A percentile compares a stretch with the other conserved stretches of the same genome.
These are phyloP conservation scores for Cephalopachus bancanus DNA, from an alignment of 2,797 vertebrate genomes.

Conservation along the genomic window DNA sequence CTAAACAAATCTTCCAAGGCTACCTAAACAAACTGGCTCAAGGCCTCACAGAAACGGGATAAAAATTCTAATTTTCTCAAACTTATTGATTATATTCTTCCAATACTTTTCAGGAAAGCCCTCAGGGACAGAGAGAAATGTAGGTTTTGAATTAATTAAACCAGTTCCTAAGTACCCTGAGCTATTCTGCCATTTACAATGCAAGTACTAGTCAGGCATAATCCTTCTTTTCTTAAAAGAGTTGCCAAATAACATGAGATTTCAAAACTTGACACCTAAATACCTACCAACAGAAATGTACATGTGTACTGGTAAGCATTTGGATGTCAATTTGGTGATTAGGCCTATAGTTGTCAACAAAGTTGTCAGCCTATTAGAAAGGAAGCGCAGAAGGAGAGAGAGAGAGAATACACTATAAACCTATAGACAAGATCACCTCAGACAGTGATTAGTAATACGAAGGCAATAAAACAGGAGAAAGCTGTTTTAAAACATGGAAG, in stretches of 20 bases:
- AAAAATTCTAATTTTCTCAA: background rate
- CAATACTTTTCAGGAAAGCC: background rate
- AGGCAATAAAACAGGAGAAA: background rate
- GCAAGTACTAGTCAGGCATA: background rate
- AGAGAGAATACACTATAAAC: background rate
- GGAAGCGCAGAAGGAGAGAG: background rate
- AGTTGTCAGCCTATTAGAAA: background rate
- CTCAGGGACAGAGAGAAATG: background rate
- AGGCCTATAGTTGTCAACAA: background rate
- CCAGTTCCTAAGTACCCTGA: background rate
- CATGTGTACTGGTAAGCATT: background rate
- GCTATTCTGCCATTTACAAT: background rate
- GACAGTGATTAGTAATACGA: background rate
- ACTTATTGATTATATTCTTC: background rate
- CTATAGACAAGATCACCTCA: background rate
- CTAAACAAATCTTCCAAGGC: background rate
- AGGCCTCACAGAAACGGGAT: background rate
- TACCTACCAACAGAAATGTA: background rate
- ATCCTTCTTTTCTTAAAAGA: background rate
- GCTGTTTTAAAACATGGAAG: background rate
- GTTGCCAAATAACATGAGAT: background rate
- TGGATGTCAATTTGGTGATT: background rate
- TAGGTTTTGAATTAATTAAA: background rate
- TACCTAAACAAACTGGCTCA: background rate
- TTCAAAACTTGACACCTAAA: background rate